phyloP scores from a whole-genome alignment of 2,113 vertebrate genomes.

The Sialia sialis region DNA sequence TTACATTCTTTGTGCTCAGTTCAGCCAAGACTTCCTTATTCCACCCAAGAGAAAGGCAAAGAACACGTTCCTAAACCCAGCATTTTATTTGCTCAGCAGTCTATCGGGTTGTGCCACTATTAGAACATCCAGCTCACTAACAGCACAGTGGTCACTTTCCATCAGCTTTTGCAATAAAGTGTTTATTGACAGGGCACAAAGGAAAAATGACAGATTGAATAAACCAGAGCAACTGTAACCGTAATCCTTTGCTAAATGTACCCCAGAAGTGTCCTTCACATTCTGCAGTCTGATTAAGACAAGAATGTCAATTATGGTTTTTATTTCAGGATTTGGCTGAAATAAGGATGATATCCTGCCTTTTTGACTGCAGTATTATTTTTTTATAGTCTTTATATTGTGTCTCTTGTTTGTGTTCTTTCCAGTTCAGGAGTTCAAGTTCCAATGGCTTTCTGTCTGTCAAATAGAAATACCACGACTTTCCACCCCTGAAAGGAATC shows the following conservation, averaged over 20 bases:
- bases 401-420: background rate
- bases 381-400: background rate
- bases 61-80: fast-evolving
- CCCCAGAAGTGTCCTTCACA: background rate
- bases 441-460: background rate
- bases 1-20: background rate
- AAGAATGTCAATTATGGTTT: background rate
- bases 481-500: background rate
- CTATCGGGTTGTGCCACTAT: background rate
- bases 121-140: background rate
- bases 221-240: background rate
- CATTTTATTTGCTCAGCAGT: background rate
- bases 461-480: background rate
- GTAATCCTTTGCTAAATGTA: background rate
- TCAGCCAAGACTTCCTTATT: background rate
- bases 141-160: background rate
- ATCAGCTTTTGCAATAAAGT: background rate
- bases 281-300: background rate
- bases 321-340: background rate
- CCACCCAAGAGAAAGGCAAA: background rate
- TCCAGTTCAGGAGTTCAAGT: background rate
- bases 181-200: conserved; percentile 9
- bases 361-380: background rate
- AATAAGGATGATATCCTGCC: background rate
- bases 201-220: background rate